Conservation (phyloP, 1,140 invertebrate genomes). For the Ceratina australensis region DNA sequence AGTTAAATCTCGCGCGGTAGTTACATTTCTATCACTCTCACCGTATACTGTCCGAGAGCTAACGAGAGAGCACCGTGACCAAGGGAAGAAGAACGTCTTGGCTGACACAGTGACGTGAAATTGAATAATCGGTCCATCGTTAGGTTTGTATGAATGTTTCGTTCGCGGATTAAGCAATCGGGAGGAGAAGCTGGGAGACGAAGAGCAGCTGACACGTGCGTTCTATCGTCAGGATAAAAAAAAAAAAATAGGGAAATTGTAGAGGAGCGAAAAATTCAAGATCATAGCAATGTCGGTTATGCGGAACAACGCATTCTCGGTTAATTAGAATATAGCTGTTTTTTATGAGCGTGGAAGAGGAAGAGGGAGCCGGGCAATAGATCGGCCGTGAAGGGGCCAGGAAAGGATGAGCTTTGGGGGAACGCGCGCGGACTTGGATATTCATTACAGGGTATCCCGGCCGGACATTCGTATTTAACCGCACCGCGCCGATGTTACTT, state of each 20-base stretch:
- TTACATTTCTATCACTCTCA: not conserved
- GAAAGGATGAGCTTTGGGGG: conserved; percentile 59
- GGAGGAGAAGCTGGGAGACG: not conserved
- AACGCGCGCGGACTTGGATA: conserved; percentile 69
- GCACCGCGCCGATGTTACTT: conserved; percentile 36
- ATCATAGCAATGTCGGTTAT: conserved; percentile 41
- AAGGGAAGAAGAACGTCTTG: not conserved
- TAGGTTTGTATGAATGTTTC: conserved; percentile 28
- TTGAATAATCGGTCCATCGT: not conserved
- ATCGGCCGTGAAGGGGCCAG: conserved; percentile 48
- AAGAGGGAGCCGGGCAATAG: conserved; percentile 74
- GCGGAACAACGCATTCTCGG: conserved; percentile 67
- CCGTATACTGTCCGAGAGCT: not conserved
- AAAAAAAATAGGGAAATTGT: not conserved
- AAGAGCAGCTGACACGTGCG: not conserved
- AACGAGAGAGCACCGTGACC: not conserved
- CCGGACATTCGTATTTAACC: conserved; percentile 80
- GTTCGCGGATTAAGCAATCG: not conserved
- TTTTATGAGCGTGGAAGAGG: conserved; percentile 81
- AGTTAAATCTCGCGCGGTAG: not conserved
- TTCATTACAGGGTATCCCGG: conserved; percentile 77
- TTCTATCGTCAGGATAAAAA: not conserved
- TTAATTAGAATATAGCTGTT: conserved; percentile 80
- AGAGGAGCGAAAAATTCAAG: conserved; percentile 13
- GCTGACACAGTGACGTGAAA: conserved; percentile 16